phyloP scores from a whole-genome alignment of 2,797 vertebrate genomes.

The Chrosomus eos region DNA sequence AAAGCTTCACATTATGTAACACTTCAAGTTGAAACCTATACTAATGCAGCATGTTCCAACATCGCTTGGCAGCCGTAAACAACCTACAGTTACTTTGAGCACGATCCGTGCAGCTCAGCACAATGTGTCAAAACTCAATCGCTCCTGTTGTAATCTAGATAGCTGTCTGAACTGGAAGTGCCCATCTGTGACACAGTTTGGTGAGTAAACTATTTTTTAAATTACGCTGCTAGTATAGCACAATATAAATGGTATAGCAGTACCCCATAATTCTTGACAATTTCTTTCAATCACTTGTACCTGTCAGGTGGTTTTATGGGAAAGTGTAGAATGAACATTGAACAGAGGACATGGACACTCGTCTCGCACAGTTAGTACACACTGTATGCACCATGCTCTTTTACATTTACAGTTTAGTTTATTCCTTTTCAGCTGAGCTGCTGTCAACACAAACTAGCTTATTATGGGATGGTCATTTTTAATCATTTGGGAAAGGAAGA shows the following conservation, averaged over 20 bases:
- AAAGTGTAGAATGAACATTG: background rate
- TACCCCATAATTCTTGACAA: background rate
- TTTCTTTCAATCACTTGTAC: background rate
- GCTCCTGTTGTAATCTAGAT: background rate
- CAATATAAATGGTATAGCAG: background rate
- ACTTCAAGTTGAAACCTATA: background rate
- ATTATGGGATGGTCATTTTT: slow-evolving; percentile 19
- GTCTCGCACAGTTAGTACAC: background rate
- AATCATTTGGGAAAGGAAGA: background rate
- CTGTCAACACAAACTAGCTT: slow-evolving; percentile 12
- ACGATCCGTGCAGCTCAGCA: background rate
- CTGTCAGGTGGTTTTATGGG: background rate
- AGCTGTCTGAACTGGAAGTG: background rate
- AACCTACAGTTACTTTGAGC: background rate
- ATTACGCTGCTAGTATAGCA: background rate
- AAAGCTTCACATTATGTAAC: background rate
- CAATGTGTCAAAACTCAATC: background rate
- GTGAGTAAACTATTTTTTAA: background rate
- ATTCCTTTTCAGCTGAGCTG: background rate
- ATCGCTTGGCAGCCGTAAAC: background rate
- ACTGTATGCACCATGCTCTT: background rate
- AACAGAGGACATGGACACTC: background rate
- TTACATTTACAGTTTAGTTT: background rate
- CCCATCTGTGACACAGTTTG: slow-evolving; percentile 1
- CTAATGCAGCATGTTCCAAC: background rate